Base-by-base conservation (phyloP, 2,113 vertebrate genomes). In the Callorhinus ursinus region DNA sequence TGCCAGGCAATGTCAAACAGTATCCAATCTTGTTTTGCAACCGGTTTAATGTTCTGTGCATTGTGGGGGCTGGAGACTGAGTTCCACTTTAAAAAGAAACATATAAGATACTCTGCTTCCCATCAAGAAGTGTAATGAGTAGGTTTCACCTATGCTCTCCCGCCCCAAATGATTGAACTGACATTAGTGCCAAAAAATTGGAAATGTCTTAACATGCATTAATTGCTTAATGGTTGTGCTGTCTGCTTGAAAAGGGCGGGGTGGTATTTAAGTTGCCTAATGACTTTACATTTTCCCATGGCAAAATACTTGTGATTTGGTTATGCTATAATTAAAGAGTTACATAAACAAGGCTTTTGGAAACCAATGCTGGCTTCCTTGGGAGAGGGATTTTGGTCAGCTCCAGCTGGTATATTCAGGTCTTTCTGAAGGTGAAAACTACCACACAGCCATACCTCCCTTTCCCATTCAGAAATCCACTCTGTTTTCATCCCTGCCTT, bases 281-380 rank as follows among this genome's bases (percentile, higher is more conserved):
- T 92, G 98, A 93, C 97, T 98, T 94, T 95, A 97, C 97, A 98
- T 98, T 99, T 99, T 99, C 99, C 99, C 99, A 99, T 99, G 98
- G 97, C 98, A 97, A 98, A 98, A 97, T 74, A 82, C 95, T 92
- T 98, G 98, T 97, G 98, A 98, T 98, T 98, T 90, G 98, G 95
- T 98, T 98, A 96, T 97, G 97, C 98, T 98, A 6, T 99, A 99
- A 99, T 99, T 99, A 99, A 98, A 98, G 96, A 97, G 98, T 99
- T 99, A 98, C 98, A 98, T 98, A 99, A 99, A 99, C 98, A 98
- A 98, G 97, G 97, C 91, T 98, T 98, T 98, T 98, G 98, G 98
- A 98, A 99, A 98, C 96, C 93, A 98, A 98, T 98, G 98, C 97
- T 98, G 96, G 96, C 97, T 99, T 98, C 96, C 97, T 98, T 97